A percentile compares a stretch with the other conserved stretches of the same genome.
Conservation (phyloP, 2,797 vertebrate species). For the Sebastolobus altivelis region DNA sequence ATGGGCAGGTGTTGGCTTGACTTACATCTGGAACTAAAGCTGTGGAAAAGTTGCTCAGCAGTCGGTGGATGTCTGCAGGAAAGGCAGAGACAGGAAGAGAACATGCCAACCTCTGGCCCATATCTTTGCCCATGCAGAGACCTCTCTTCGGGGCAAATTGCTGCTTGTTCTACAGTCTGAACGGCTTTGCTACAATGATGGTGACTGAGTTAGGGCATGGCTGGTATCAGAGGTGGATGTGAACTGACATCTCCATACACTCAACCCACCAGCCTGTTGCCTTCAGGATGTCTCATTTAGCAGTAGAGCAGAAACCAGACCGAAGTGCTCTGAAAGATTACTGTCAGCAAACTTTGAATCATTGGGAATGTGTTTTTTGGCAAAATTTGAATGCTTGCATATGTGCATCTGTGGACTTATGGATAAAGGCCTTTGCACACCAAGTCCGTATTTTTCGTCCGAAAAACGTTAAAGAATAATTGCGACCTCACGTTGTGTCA, state of each 20-base stretch:
- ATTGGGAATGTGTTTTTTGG: neutral
- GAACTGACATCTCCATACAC: conserved; percentile 69
- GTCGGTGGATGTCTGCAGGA: conserved; percentile 45
- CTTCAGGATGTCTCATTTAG: conserved; percentile 71
- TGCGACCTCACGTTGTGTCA: too few relatives aligned
- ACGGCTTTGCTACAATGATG: conserved; percentile 55
- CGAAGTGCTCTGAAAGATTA: conserved; percentile 60
- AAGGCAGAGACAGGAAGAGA: conserved; percentile 50
- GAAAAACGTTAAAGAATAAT: too few relatives aligned
- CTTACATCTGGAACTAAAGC: conserved; percentile 61
- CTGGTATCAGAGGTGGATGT: conserved; percentile 63
- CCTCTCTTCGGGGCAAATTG: conserved; percentile 61
- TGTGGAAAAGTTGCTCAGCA: conserved; percentile 48
- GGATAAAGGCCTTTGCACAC: neutral
- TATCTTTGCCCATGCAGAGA: conserved; percentile 61
- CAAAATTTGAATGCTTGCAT: conserved; percentile 4
- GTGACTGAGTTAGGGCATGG: conserved; percentile 64
- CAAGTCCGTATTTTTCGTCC: too few relatives aligned
- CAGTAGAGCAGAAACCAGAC: conserved; percentile 72
- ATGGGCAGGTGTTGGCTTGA: conserved; percentile 64
- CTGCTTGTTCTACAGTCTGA: conserved; percentile 61
- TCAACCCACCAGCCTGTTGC: conserved; percentile 69
- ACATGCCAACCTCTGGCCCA: conserved; percentile 51
- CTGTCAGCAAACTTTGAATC: conserved; percentile 40
- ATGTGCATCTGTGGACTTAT: neutral